Base-by-base conservation (phyloP, 37 sponge, comb jelly and placozoan species). In the Aphrocallistes beatrix region DNA sequence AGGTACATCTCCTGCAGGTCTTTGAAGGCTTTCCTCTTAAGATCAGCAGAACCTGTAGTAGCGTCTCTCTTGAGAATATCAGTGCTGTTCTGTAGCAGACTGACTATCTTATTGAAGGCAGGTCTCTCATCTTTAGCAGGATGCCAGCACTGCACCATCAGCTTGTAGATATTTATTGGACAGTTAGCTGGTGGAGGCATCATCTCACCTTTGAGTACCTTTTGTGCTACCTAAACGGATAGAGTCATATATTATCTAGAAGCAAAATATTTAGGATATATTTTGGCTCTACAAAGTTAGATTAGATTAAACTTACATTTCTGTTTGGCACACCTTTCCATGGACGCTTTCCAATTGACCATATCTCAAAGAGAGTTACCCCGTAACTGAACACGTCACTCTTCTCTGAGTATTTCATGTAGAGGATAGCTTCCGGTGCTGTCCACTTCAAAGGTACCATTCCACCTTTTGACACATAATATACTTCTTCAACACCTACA, bases 291-390 rank as follows among this genome's bases (percentile, higher is more conserved):
- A n/a, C n/a, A n/a, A n/a, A n/a, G n/a, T n/a, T n/a, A n/a, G n/a
- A n/a, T n/a, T n/a, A n/a, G n/a, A n/a, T n/a, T n/a, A n/a, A n/a
- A 60, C 75, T 60, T 60, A 60, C 75, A 60, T 25, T 60, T 60
- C n/a, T 30, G 75, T 60, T 60, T 25, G 10, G 28, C 10, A 60
- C 34, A 25, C 75, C 75, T 60, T 21, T 30, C 75, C 75, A 60
- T 60, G 75, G 75, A 6, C 10, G 28, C 34, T 60, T 30, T 13
- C 75, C 75, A 25, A 60, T 60, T 25, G 75, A 60, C 75, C 75
- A 60, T 19, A 60, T 60, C 34, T 60, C 75, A 30, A 25, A 60
- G 6, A 60, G 21, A 60, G 75, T 60, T 13, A 60, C 75, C 21
- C 75, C 75, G 34, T 60, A 60, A 30, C 75, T 60, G 75, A 60